Evolutionary conservation across 2,113 vertebrate genomes (phyloP).

Genomic region (Pan paniscus): DNA sequence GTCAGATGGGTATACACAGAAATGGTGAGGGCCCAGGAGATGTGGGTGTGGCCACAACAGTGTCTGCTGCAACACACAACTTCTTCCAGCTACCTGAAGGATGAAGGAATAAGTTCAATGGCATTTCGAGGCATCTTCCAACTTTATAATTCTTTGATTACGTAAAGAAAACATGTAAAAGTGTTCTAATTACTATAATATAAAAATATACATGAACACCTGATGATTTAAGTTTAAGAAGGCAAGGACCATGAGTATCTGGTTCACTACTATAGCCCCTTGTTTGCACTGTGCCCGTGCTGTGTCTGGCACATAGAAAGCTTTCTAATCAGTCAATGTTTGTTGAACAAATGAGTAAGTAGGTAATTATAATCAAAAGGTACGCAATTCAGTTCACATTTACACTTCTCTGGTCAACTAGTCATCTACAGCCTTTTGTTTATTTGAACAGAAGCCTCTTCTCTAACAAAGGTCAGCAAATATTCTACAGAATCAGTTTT

Average conservation of each 20-base stretch:
- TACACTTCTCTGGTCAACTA: background rate
- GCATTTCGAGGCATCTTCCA: background rate
- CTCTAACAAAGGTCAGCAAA: constrained; percentile 46
- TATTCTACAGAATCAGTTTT: constrained; percentile 52
- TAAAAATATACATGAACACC: background rate
- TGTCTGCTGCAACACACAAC: background rate
- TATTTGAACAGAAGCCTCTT: constrained; percentile 40
- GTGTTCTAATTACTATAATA: constrained; percentile 24
- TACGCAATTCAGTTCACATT: constrained; percentile 52
- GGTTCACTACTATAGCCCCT: background rate
- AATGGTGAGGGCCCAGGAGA: background rate
- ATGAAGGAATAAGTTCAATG: background rate
- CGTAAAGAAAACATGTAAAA: constrained; percentile 1
- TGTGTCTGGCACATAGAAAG: background rate
- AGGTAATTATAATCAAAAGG: constrained; percentile 39
- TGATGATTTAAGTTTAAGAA: constrained; percentile 36
- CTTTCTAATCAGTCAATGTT: background rate
- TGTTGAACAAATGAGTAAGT: constrained; percentile 51
- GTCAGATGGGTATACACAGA: background rate
- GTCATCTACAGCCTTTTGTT: constrained; percentile 33
- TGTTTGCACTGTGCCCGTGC: background rate
- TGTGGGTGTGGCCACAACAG: background rate
- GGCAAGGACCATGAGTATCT: background rate
- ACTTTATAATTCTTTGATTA: constrained; percentile 6
- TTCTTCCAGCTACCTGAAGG: background rate